phyloP scores from a whole-genome alignment of 1,140 invertebrate species.

The Gonioctena quinquepunctata region DNA sequence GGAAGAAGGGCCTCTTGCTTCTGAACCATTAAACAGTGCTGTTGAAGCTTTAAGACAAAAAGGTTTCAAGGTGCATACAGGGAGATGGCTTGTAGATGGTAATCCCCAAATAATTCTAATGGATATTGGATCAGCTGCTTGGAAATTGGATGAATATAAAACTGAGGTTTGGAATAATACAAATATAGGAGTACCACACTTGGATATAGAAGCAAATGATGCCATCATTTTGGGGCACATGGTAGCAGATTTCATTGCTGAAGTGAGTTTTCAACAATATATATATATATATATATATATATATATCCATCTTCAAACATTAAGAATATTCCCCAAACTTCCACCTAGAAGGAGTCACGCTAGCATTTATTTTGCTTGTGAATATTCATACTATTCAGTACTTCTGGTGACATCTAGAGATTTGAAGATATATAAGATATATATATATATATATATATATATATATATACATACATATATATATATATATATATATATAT shows the following conservation, averaged over 20 bases:
- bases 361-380: too few species aligned
- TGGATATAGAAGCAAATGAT: slow-evolving; percentile 97
- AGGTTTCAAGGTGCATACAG: slow-evolving; percentile 90
- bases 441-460: too few species aligned
- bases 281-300: too few species aligned
- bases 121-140: slow-evolving; percentile 95
- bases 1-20: slow-evolving; percentile 84
- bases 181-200: slow-evolving; percentile 90
- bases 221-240: slow-evolving; percentile 95
- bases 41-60: slow-evolving; percentile 81
- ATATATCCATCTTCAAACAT: too few species aligned
- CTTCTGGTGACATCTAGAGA: too few species aligned
- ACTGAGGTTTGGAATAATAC: slow-evolving; percentile 88
- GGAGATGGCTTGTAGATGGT: slow-evolving; percentile 98
- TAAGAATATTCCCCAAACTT: too few species aligned
- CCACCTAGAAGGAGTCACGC: too few species aligned
- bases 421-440: too few species aligned
- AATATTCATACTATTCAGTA: too few species aligned
- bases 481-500: too few species aligned
- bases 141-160: slow-evolving; percentile 96
- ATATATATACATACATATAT: too few species aligned
- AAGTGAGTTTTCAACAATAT: too few species aligned
- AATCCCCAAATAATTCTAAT: slow-evolving; percentile 98
- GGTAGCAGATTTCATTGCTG: slow-evolving; percentile 90
- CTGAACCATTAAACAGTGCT: slow-evolving; percentile 77